These are phyloP conservation scores for Hypotaenidia philippensis DNA, from an alignment of 2,797 vertebrate species.

Conservation along the genomic window DNA sequence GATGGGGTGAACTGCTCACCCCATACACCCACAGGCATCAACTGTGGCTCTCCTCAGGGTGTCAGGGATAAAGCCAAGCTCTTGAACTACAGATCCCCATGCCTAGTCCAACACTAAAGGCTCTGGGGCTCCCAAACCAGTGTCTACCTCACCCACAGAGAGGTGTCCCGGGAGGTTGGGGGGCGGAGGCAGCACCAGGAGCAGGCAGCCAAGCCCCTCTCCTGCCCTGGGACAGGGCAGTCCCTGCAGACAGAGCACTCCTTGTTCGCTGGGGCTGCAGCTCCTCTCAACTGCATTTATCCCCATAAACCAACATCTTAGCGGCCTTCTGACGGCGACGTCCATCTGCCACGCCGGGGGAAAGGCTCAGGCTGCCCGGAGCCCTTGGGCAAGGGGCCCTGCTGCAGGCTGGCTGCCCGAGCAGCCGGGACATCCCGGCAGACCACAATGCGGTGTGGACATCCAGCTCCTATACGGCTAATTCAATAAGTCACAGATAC, in stretches of 20 bases:
- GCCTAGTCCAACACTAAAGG: not conserved
- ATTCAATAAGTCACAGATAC: slow-evolving; percentile 72
- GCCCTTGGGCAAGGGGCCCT: not conserved
- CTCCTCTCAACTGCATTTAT: not conserved
- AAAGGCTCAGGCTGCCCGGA: fast-evolving
- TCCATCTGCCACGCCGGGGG: fast-evolving
- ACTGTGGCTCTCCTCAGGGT: not conserved
- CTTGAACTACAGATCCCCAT: not conserved
- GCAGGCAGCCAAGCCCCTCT: not conserved
- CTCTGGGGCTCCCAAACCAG: not conserved
- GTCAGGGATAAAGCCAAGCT: not conserved
- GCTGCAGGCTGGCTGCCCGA: not conserved
- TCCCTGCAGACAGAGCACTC: not conserved
- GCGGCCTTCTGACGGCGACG: fast-evolving
- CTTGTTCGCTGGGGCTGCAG: not conserved
- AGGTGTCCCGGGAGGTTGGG: too few relatives aligned
- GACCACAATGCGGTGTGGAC: not conserved
- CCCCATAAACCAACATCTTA: not conserved
- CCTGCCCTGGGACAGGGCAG: fast-evolving
- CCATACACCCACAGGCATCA: too few relatives aligned
- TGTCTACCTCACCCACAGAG: fast-evolving
- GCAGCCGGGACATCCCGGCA: slow-evolving; percentile 27
- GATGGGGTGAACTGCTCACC: not conserved
- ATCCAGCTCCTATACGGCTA: slow-evolving; percentile 38
- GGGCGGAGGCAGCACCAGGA: not conserved